Base-by-base conservation (phyloP, 2,888 invertebrate genomes). In the Vanessa cardui region DNA sequence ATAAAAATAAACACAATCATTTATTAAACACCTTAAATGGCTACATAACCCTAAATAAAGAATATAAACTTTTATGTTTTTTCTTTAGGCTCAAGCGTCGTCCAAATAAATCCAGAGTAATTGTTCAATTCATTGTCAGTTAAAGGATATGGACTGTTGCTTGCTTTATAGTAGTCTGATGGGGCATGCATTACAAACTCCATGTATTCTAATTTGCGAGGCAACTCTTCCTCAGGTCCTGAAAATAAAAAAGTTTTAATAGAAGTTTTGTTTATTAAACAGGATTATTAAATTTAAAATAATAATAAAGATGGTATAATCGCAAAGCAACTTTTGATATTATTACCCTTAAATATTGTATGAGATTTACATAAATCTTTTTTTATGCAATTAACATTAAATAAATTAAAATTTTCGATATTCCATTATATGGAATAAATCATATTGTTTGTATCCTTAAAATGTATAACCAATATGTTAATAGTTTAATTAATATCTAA, bases 101-200 rank as follows among this genome's bases (percentile, higher is more conserved):
- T 94, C 96, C 96, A 96, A 72, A 96, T 94, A 77, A 92, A 96
- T 1, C 95, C 95, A 20, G 81, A 89, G 58, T 90, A 85, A 66
- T 90, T 85, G 69, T 93, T 92, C 0, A 93, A 76, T 61, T 92
- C 89, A 3, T 83, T 84, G 62, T 94, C 92, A 1, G 84, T 86
- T 58, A 94, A 87, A 0, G 97, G 96, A 84, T 96, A 98, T 0
- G 98, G 97, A 16, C 95, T 95, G 73, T 94, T 95, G 75, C 94
- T 95, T 9, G 96, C 94, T 80, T 96, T 95, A 85, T 96, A 98
- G 88, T 98, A 98, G 84, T 98, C 98, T 0, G 97, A 97, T 0
- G 98, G 98, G 0, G 98, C 97, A 80, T 98, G 98, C 96, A 98
- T 98, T 20, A 98, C 95, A 89, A 98, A 98, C 80, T 97, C 96